Conservation (phyloP, 2,797 vertebrate genomes). For the Anguilla pacifica region DNA sequence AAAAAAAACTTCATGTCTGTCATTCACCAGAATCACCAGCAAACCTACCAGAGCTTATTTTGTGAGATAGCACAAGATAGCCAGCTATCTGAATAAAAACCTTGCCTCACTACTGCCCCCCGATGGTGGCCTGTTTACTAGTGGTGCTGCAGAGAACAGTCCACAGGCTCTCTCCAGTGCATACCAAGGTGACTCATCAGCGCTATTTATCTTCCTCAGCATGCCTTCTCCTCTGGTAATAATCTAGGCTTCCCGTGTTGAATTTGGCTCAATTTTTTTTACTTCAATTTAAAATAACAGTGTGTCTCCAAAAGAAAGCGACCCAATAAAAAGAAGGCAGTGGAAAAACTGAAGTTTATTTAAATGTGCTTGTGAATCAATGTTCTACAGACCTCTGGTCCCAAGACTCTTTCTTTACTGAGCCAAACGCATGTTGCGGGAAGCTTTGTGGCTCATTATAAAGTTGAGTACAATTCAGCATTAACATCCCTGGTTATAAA, state of each 20-base stretch:
- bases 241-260: background rate
- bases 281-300: background rate
- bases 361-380: background rate
- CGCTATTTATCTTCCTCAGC: background rate
- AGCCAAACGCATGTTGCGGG: background rate
- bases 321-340: background rate
- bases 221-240: background rate
- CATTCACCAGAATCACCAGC: too few relatives aligned
- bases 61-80: background rate
- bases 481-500: background rate
- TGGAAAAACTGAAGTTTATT: slow-evolving; percentile 6
- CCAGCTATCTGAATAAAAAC: background rate
- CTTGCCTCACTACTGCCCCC: background rate
- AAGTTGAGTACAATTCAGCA: background rate
- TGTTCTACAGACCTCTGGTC: background rate
- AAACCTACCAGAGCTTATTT: background rate
- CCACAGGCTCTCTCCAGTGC: background rate
- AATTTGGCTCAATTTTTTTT: background rate
- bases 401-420: background rate
- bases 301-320: background rate
- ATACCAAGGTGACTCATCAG: background rate
- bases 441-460: background rate
- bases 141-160: background rate
- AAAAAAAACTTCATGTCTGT: background rate
- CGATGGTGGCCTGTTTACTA: background rate